phyloP scores from a whole-genome alignment of 2,888 invertebrate species.

The Linyphia triangularis region DNA sequence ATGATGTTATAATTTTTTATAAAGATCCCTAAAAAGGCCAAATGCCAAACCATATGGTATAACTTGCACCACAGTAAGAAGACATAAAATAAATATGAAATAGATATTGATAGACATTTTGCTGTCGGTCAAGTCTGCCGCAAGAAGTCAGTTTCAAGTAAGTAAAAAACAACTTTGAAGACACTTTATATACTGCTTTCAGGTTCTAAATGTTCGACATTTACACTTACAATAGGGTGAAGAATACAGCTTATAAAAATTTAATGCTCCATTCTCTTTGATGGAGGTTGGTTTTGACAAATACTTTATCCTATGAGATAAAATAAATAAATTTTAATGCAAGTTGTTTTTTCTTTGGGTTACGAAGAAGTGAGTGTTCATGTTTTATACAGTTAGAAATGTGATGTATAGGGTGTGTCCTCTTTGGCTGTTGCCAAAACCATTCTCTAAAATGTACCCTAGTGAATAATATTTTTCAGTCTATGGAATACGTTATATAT shows the following conservation, averaged over 20 bases:
- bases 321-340: conserved; percentile 61
- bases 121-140: background rate
- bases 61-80: background rate
- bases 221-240: conserved; percentile 1
- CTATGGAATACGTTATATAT: background rate
- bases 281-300: conserved; percentile 55
- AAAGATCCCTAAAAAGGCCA: background rate
- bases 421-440: conserved; percentile 1
- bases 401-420: background rate
- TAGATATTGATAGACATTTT: background rate
- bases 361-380: conserved; percentile 15
- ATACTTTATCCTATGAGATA: conserved; percentile 35
- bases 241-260: conserved; percentile 49
- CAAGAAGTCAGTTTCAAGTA: background rate
- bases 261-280: conserved; percentile 49
- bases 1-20: no score
- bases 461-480: background rate
- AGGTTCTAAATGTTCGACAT: conserved; percentile 23
- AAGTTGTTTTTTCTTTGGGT: background rate
- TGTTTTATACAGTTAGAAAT: conserved; percentile 58
- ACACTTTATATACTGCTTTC: conserved; percentile 17
- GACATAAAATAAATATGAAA: background rate
- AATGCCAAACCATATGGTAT: background rate
- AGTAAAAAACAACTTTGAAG: background rate
- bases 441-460: conserved; percentile 24